Conservation (phyloP, 30 jellyfish, hydroid and myxozoan species). For the Aurelia sp. region DNA sequence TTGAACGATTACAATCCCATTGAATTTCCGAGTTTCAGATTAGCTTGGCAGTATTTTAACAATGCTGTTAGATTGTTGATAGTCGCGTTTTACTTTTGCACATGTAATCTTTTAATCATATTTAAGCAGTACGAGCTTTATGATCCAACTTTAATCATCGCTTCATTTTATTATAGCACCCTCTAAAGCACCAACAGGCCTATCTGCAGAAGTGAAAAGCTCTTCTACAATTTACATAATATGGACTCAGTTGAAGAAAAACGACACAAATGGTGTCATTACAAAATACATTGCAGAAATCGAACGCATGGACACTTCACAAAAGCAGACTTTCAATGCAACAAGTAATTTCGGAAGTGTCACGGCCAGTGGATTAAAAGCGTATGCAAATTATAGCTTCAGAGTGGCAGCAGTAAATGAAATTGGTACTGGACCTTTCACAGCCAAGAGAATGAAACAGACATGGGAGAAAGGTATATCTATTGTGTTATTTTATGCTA, state of each 20-base stretch:
- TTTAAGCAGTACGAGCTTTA: no score
- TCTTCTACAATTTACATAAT: constrained; percentile 17
- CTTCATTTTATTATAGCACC: constrained; percentile 37
- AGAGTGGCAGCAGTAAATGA: constrained; percentile 60
- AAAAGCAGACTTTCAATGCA: neutral
- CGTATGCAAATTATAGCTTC: constrained; percentile 60
- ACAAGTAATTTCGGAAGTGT: neutral
- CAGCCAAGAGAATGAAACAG: constrained; percentile 4
- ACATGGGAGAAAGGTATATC: constrained; percentile 50
- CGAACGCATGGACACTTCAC: neutral
- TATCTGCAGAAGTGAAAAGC: neutral
- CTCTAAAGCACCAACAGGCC: constrained; percentile 44
- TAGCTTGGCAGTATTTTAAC: no score
- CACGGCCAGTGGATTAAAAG: constrained; percentile 32
- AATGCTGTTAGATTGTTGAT: no score
- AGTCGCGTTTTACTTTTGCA: no score
- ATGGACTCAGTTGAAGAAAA: constrained; percentile 50
- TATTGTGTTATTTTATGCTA: no score
- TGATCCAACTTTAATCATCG: no score
- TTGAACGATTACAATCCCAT: no score
- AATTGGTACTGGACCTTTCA: constrained; percentile 54
- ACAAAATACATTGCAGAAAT: constrained; percentile 2
- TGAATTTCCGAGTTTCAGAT: no score
- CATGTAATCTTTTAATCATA: no score
- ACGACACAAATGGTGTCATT: constrained; percentile 62